phyloP scores from a whole-genome alignment of 2,888 invertebrate genomes.

The Hesperia comma region DNA sequence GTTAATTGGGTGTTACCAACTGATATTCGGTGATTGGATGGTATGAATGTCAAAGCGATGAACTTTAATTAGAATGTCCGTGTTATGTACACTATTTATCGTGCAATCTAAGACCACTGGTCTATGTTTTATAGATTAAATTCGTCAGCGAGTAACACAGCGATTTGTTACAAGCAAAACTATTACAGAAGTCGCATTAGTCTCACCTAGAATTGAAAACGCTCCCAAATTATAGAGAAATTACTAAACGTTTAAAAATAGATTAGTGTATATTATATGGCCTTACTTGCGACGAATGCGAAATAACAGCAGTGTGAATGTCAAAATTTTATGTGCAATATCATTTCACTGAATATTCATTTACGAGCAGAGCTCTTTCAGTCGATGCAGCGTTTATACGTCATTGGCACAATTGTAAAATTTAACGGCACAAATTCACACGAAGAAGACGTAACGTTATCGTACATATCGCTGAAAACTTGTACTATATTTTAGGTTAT shows the following conservation, averaged over 20 bases:
- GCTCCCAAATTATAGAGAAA: conserved; percentile 81
- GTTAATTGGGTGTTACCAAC: conserved; percentile 77
- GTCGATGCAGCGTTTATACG: conserved; percentile 74
- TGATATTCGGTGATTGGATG: conserved; percentile 77
- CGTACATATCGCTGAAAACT: conserved; percentile 84
- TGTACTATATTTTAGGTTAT: conserved; percentile 84
- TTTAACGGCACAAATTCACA: conserved; percentile 80
- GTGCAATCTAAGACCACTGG: conserved; percentile 74
- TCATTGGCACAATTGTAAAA: conserved; percentile 80
- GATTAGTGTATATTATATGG: conserved; percentile 84
- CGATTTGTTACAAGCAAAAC: conserved; percentile 75
- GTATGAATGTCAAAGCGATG: conserved; percentile 84
- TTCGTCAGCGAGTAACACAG: conserved; percentile 68
- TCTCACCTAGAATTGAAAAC: conserved; percentile 78
- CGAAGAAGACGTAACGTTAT: conserved; percentile 80
- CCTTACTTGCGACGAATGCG: conserved; percentile 84
- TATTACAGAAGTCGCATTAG: conserved; percentile 74
- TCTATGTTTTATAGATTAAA: conserved; percentile 60
- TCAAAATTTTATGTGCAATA: conserved; percentile 83
- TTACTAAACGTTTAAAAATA: conserved; percentile 84
- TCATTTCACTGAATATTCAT: conserved; percentile 82
- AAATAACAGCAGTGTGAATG: conserved; percentile 83
- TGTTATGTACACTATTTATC: conserved; percentile 78
- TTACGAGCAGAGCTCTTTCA: conserved; percentile 72
- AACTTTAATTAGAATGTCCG: conserved; percentile 82